A percentile compares a stretch with the other conserved stretches of the same genome.
Conservation (phyloP, 2,113 vertebrate genomes). For the Poecilia latipinna region DNA sequence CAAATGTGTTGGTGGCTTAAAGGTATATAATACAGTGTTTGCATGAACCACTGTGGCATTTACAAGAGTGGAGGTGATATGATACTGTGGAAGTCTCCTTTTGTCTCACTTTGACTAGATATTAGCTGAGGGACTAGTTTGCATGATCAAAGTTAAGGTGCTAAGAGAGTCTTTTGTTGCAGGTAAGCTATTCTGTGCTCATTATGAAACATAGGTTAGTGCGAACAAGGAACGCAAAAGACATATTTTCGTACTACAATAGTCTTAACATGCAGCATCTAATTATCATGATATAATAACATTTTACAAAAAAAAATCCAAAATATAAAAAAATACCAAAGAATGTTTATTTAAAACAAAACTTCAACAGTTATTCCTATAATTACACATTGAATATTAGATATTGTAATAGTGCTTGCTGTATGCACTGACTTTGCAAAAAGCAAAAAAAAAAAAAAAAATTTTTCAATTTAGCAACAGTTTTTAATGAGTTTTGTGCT, state of each 20-base stretch:
- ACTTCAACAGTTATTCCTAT: too few species aligned
- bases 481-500: background rate
- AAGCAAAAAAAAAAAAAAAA: background rate
- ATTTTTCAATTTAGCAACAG: too few species aligned
- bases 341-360: too few species aligned
- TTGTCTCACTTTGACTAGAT: background rate
- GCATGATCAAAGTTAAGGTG: background rate
- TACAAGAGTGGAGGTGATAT: background rate
- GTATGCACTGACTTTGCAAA: background rate
- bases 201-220: background rate
- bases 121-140: background rate
- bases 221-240: too few species aligned
- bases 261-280: too few species aligned
- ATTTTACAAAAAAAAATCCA: too few species aligned
- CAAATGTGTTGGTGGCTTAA: background rate
- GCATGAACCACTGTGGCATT: background rate
- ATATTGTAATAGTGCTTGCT: too few species aligned
- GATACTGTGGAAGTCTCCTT: background rate
- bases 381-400: too few species aligned
- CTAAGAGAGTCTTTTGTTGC: background rate
- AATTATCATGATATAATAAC: too few species aligned
- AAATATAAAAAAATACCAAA: too few species aligned
- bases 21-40: background rate
- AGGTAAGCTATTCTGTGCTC: background rate
- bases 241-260: too few species aligned